Conservation (phyloP, 92 coral and sea anemone genomes). For the Phenganax marumi region DNA sequence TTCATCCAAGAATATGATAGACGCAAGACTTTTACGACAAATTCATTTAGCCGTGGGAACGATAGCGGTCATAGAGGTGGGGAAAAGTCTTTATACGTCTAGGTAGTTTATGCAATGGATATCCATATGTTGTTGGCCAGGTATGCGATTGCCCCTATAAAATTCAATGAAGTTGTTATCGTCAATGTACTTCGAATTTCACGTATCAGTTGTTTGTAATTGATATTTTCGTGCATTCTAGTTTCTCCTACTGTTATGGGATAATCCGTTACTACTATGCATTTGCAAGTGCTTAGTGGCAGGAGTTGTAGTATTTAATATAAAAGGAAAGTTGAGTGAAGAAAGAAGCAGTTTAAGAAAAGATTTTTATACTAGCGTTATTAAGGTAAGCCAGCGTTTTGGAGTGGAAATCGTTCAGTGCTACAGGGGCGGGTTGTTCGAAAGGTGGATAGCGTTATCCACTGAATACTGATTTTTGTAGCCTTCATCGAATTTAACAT, state of each 20-base stretch:
- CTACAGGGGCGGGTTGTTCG: too few species aligned
- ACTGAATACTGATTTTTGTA: too few species aligned
- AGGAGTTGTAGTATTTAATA: conserved; percentile 69
- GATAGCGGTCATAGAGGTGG: conserved; percentile 70
- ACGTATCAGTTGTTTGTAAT: neutral
- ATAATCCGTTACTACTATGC: conserved; percentile 41
- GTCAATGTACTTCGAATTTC: too few species aligned
- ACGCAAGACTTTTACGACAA: conserved; percentile 64
- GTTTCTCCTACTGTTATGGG: conserved; percentile 63
- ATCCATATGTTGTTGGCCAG: neutral
- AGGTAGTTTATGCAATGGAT: neutral
- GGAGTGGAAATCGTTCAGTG: too few species aligned
- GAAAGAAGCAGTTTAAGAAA: conserved; percentile 88
- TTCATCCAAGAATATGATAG: conserved; percentile 68
- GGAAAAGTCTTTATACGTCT: neutral
- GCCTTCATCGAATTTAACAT: too few species aligned
- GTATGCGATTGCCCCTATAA: neutral
- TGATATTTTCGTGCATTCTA: conserved; percentile 31
- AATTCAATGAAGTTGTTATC: neutral
- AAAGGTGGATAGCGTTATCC: too few species aligned
- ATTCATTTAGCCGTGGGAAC: conserved; percentile 63
- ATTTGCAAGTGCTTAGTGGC: conserved; percentile 76
- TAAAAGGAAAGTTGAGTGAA: conserved; percentile 73
- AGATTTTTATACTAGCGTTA: conserved; percentile 88
- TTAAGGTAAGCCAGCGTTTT: conserved; percentile 64